Evolutionary conservation across 1,140 invertebrate genomes (phyloP), one percentile per base, ranked within the genome.

Genomic region (Diorhabda elongata): DNA sequence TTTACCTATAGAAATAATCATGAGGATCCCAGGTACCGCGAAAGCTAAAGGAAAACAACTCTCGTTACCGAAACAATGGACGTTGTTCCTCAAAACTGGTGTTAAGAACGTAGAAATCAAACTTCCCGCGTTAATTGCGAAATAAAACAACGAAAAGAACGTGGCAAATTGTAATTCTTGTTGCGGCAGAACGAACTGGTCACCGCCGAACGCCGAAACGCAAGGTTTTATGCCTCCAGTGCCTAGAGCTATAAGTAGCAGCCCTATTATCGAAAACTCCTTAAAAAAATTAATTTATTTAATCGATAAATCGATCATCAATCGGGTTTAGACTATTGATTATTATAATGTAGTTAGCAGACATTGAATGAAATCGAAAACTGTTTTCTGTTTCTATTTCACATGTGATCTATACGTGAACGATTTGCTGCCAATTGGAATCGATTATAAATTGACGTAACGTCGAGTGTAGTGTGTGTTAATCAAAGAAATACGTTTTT

Each of bases 181-280:
- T 76, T 90, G 87, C 0, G 93, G 93, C 52, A 94, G 72, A 69
- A 87, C 83, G 80, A 97, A 97, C 83, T 99, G 98, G 82, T 99
- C 97, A 0, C 95, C 98, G 26, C 98, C 98, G 81, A 99, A 99
- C 0, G 97, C 93, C 0, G 94, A 89, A 0, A 99, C 97, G 79
- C 96, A 98, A 1, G 98, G 96, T 79, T 99, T 99, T 76, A 99
- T 99, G 3, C 97, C 95, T 5, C 96, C 98, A 0, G 95, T 96
- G 1, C 96, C 95, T 8, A 96, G 66, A 3, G 94, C 94, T 72
- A 98, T 95, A 9, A 97, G 82, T 0, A 90, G 74, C 67, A 97
- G 82, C 0, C 94, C 95, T n/a, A 93, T 5, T 5, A 95, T 85
- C 2, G 91, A 89, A 45, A 93, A 86, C 69, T 81, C 83, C 73